These are phyloP conservation scores for Acanthosepion lycidas DNA, from an alignment of 2,888 invertebrate genomes.

Conservation along the genomic window DNA sequence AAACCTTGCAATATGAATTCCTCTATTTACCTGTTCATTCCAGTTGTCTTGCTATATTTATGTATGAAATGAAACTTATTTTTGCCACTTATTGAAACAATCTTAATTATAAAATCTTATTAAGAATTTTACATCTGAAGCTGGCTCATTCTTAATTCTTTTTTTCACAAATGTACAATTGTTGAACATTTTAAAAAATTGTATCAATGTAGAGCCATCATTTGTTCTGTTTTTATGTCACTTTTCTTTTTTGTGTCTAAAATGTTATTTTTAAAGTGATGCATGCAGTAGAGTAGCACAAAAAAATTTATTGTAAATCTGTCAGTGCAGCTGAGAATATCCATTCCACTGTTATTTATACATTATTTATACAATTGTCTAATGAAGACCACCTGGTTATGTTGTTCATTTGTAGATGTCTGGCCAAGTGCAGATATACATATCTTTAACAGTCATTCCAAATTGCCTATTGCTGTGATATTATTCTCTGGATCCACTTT, in stretches of 20 bases:
- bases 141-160: not conserved
- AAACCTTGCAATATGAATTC: constrained; percentile 33
- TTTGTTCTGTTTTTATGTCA: constrained; percentile 4
- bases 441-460: constrained; percentile 12
- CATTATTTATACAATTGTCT: not conserved
- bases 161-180: not conserved
- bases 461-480: constrained; percentile 33
- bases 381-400: not conserved
- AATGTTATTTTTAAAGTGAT: not conserved
- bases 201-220: not conserved
- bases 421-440: constrained; percentile 33
- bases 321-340: not conserved
- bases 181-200: not conserved
- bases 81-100: not conserved
- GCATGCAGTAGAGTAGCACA: not conserved
- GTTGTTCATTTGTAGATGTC: constrained; percentile 20
- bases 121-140: not conserved
- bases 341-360: not conserved
- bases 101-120: not conserved
- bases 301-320: constrained; percentile 13
- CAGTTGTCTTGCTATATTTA: not conserved
- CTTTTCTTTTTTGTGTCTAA: not conserved
- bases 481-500: not conserved
- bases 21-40: not conserved
- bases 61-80: constrained; percentile 22